phyloP scores from a whole-genome alignment of 2,797 vertebrate genomes.

The Anabas testudineus region DNA sequence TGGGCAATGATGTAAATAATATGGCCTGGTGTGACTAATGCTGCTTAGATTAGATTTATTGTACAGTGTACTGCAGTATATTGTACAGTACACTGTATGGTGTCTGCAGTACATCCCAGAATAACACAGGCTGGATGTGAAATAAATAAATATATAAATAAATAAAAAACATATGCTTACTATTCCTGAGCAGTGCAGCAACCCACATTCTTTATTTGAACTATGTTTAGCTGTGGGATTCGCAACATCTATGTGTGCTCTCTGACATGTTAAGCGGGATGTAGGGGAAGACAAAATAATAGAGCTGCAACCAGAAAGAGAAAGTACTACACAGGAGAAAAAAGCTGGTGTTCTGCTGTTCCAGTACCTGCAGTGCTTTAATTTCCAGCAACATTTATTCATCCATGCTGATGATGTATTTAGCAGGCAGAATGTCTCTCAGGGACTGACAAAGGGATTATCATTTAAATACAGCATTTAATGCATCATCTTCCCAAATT shows the following conservation, averaged over 20 bases:
- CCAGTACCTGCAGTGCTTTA: slow-evolving; percentile 12
- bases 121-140: slow-evolving; percentile 25
- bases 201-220: slow-evolving; percentile 24
- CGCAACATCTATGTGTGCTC: slow-evolving; percentile 4
- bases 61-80: neutral
- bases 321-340: neutral
- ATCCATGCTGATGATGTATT: slow-evolving; percentile 19
- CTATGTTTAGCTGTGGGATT: slow-evolving; percentile 24
- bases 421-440: slow-evolving; percentile 5
- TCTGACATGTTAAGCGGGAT: slow-evolving; percentile 8
- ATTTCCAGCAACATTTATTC: slow-evolving; percentile 22
- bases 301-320: neutral
- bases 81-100: too few species aligned
- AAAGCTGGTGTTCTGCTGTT: slow-evolving; percentile 1
- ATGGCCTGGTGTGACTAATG: slow-evolving; percentile 4
- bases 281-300: neutral
- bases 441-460: slow-evolving; percentile 8
- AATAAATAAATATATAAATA: too few species aligned
- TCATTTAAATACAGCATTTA: neutral
- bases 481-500: neutral
- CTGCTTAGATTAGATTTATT: slow-evolving; percentile 3
- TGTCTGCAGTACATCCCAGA: slow-evolving; percentile 17
- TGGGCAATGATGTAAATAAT: slow-evolving; percentile 14
- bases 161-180: neutral
- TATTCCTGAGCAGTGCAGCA: slow-evolving; percentile 19